Evolutionary conservation across 2,888 invertebrate species (phyloP).

Genomic region (Plebejus anna): DNA sequence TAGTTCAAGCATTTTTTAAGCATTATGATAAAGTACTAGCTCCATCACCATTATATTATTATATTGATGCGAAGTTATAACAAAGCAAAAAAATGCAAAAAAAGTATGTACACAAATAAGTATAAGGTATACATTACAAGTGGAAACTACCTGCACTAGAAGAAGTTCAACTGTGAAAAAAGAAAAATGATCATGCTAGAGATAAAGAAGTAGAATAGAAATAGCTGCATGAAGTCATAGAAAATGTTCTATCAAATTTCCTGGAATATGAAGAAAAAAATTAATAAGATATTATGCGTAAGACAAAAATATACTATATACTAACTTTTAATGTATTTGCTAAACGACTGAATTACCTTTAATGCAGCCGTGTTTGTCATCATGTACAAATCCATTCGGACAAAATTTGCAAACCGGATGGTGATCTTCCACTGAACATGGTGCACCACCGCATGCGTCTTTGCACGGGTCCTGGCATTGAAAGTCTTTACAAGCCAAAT

Average conservation of each 20-base stretch:
- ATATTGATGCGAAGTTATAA: slow-evolving; percentile 40
- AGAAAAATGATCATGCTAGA: slow-evolving; percentile 73
- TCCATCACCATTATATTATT: slow-evolving; percentile 59
- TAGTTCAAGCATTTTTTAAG: slow-evolving; percentile 58
- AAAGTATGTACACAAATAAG: slow-evolving; percentile 61
- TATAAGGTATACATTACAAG: slow-evolving; percentile 59
- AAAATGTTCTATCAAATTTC: slow-evolving; percentile 75
- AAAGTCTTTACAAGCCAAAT: slow-evolving; percentile 92
- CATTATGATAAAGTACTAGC: slow-evolving; percentile 53
- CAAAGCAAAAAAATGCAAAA: slow-evolving; percentile 48
- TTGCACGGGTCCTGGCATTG: slow-evolving; percentile 95
- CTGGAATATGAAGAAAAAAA: slow-evolving; percentile 79
- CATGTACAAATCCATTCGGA: slow-evolving; percentile 94
- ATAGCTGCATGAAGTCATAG: slow-evolving; percentile 73
- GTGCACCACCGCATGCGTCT: slow-evolving; percentile 91
- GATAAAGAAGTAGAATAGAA: slow-evolving; percentile 60
- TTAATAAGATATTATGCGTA: slow-evolving; percentile 70
- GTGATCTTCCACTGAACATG: slow-evolving; percentile 96
- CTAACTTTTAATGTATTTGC: slow-evolving; percentile 53
- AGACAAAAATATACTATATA: slow-evolving; percentile 57
- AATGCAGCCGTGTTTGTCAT: slow-evolving; percentile 95
- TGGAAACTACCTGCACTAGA: slow-evolving; percentile 67
- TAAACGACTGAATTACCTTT: slow-evolving; percentile 88
- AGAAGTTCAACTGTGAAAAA: slow-evolving; percentile 72
- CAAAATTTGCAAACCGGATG: slow-evolving; percentile 97